phyloP scores from a whole-genome alignment of 2,888 invertebrate species.

The Ditula angustiorana region DNA sequence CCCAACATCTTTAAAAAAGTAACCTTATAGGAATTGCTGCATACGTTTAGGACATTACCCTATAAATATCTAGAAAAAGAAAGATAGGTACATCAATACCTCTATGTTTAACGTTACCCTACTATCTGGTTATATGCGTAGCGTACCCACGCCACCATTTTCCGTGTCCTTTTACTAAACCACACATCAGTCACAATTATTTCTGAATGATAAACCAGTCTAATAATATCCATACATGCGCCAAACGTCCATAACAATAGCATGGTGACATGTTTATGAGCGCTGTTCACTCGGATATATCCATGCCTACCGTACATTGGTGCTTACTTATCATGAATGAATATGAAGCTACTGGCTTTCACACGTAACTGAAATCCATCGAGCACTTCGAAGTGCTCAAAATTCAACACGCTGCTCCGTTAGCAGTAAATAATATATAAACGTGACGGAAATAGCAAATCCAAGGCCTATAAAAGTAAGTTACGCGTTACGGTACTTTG shows the following conservation, averaged over 20 bases:
- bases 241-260: neutral
- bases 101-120: no score
- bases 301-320: neutral
- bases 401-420: slow-evolving; percentile 2
- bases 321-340: neutral
- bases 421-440: slow-evolving; percentile 13
- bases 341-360: neutral
- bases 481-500: neutral
- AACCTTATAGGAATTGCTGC: no score
- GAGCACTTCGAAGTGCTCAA: slow-evolving; percentile 7
- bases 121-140: no score
- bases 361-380: slow-evolving; percentile 10
- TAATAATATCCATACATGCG: neutral
- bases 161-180: neutral
- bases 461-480: neutral
- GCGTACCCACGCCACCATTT: neutral
- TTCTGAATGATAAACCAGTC: neutral
- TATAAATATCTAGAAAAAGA: no score
- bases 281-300: neutral
- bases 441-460: slow-evolving; percentile 14
- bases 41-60: no score
- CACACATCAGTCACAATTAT: neutral
- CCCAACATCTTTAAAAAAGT: no score
- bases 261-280: neutral
- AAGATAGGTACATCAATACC: no score